These are phyloP conservation scores for Nerophis ophidion DNA, from an alignment of 2,113 vertebrate genomes.

Conservation along the genomic window DNA sequence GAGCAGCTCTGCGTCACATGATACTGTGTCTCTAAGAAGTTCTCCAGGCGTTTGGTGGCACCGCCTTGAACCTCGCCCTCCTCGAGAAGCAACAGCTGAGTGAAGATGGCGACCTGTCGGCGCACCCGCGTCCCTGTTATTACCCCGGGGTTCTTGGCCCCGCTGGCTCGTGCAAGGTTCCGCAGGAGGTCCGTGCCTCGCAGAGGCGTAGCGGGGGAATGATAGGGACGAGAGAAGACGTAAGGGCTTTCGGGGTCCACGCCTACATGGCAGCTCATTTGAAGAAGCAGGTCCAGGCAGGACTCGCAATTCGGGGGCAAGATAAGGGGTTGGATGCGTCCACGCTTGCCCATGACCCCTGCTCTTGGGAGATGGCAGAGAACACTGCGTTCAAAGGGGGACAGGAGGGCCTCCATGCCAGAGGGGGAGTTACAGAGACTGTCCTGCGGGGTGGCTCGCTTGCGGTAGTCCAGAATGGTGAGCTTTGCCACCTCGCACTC, in stretches of 20 bases:
- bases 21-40: constrained; percentile 72
- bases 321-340: constrained; percentile 69
- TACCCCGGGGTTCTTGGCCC: constrained; percentile 63
- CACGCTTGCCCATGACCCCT: constrained; percentile 69
- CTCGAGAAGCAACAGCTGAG: constrained; percentile 71
- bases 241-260: constrained; percentile 74
- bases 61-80: constrained; percentile 58
- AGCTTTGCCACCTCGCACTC: constrained; percentile 77
- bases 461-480: constrained; percentile 68
- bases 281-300: constrained; percentile 72
- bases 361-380: constrained; percentile 66
- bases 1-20: constrained; percentile 74
- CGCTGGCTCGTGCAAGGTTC: constrained; percentile 68
- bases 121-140: constrained; percentile 66
- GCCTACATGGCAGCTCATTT: constrained; percentile 69
- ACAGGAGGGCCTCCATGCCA: constrained; percentile 61
- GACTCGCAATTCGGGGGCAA: constrained; percentile 70
- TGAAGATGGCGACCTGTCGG: constrained; percentile 73
- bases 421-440: constrained; percentile 19
- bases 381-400: constrained; percentile 71
- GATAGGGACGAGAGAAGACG: constrained; percentile 73
- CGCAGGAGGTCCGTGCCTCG: constrained; percentile 73
- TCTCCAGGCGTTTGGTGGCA: constrained; percentile 63
- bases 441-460: constrained; percentile 35
- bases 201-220: constrained; percentile 73